Evolutionary conservation across 2,113 vertebrate genomes (phyloP).

Genomic region (Bagarius yarrelli): DNA sequence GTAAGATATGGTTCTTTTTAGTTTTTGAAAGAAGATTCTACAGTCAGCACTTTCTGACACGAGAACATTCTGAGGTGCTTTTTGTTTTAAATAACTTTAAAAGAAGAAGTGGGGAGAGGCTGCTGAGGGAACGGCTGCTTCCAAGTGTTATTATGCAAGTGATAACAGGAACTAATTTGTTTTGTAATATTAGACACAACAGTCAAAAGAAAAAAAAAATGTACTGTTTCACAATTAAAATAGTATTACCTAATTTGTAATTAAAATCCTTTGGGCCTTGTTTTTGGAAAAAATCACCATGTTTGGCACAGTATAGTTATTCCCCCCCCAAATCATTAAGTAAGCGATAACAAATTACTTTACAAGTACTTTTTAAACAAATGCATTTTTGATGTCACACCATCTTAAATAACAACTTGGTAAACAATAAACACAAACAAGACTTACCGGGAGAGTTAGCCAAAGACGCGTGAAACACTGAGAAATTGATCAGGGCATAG

Average conservation of each 20-base stretch:
- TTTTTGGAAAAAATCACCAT: background rate
- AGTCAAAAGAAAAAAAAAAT: background rate
- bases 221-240: background rate
- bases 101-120: background rate
- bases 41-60: background rate
- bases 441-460: conserved; percentile 95
- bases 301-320: too few species aligned
- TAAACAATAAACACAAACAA: background rate
- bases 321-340: too few species aligned
- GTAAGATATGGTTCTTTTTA: background rate
- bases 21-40: background rate
- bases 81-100: background rate
- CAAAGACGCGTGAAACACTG: conserved; percentile 95
- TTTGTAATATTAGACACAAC: background rate
- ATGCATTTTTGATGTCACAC: too few species aligned
- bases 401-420: background rate
- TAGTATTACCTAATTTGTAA: background rate
- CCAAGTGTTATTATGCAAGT: background rate
- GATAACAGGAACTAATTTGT: background rate
- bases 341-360: too few species aligned
- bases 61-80: background rate
- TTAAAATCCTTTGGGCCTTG: background rate
- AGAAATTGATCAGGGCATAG: conserved; percentile 98
- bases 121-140: background rate
- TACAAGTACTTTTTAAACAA: too few species aligned